Percentiles rank a stretch among this genome's conserved stretches.
Conservation (phyloP, 2,113 vertebrate genomes). For the Caloenas nicobarica region DNA sequence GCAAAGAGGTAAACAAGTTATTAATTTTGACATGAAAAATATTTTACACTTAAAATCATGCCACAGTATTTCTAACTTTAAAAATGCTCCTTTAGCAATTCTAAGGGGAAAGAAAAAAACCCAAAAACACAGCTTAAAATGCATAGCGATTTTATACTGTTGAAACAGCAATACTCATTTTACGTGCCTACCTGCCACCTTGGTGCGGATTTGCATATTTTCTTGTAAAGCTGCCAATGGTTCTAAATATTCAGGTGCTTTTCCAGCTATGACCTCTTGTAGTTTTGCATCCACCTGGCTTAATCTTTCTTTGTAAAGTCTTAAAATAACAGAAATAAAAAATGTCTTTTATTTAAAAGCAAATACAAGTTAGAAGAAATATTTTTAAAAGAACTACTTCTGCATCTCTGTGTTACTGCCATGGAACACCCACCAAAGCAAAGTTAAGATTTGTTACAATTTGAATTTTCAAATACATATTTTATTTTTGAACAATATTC, state of each 20-base stretch:
- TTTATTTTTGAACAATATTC: neutral
- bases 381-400: neutral
- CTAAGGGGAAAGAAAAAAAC: neutral
- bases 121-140: neutral
- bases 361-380: neutral
- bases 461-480: neutral
- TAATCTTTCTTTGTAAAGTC: conserved; percentile 96
- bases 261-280: conserved; percentile 96
- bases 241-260: conserved; percentile 97
- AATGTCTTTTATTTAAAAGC: conserved; percentile 34
- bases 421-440: neutral
- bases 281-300: conserved; percentile 98
- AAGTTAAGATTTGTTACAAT: neutral
- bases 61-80: neutral
- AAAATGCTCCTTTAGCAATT: neutral
- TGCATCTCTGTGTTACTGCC: neutral
- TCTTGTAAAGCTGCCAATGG: conserved; percentile 96
- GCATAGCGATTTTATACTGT: neutral
- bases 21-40: neutral
- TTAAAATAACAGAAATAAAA: conserved; percentile 70
- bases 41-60: neutral
- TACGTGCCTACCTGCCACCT: conserved; percentile 90
- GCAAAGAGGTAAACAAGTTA: neutral
- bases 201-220: conserved; percentile 99
- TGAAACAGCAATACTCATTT: conserved; percentile 39